Evolutionary conservation across 2,888 invertebrate genomes (phyloP), one percentile per base, ranked within the genome.

Genomic region (Calephelis perditalis): DNA sequence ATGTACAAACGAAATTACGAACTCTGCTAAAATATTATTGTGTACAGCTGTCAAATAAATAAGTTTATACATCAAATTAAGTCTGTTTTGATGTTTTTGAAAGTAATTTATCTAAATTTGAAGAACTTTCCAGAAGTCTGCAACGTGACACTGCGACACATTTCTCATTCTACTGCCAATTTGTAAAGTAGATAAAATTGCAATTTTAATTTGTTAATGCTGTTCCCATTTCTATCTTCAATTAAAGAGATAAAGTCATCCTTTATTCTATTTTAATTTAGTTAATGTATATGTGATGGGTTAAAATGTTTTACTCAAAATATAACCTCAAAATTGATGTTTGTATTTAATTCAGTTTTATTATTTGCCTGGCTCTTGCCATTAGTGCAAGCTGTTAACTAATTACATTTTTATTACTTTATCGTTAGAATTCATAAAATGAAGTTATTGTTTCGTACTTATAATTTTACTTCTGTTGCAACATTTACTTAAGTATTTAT

Each of bases 301-400:
- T 6, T 52, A 52, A 52, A 52, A 26, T 35, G 10, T 52, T 52
- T 52, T 6, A 26, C 10, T 26, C 9, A 15, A 49, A 35, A 47
- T 47, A 12, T 12, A 47, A 35, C 11, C 52, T 52, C 8, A 40
- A 52, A 52, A 35, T 35, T 52, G 52, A 52, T 10, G 35, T 52
- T 52, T 52, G 52, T 40, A 5, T 52, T 26, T 35, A 35, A 52
- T 35, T 52, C 52, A 35, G 10, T 52, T 52, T 26, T 10, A 9
- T 52, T 52, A 35, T 52, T 52, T 15, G 7, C 5, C 5, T 35
- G 54, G 59, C 37, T 63, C 56, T 46, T 63, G 67, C 65, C 67
- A 64, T 68, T 71, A 66, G 64, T 60, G 61, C 69, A 70, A 69
- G 65, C 71, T 69, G 69, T 65, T 67, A 67, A 67, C 67, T 68